These are phyloP conservation scores for Oostethus manadensis DNA, from an alignment of 2,113 vertebrate species.

Conservation along the genomic window DNA sequence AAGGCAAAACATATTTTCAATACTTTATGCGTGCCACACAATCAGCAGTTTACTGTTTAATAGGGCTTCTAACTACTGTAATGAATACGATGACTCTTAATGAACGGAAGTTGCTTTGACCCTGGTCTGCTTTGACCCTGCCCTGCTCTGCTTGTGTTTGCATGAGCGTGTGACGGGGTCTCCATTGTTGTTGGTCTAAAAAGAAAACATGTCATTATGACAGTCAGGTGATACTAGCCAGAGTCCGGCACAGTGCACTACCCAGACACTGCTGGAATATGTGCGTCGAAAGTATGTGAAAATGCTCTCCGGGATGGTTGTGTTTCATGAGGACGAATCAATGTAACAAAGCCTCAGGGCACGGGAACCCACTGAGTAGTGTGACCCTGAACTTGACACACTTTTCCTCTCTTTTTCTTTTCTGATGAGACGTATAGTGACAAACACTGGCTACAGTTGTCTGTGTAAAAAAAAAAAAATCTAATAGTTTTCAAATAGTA, in stretches of 20 bases:
- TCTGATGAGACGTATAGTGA: not conserved
- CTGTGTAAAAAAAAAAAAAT: not conserved
- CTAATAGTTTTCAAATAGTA: no score
- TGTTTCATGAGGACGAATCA: conserved; percentile 29
- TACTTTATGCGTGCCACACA: not conserved
- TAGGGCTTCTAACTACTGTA: not conserved
- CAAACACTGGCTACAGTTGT: not conserved
- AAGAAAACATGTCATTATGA: conserved; percentile 32
- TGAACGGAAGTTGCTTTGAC: not conserved
- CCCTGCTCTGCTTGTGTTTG: conserved; percentile 1
- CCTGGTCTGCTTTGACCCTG: not conserved
- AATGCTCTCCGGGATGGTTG: conserved; percentile 13
- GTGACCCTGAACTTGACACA: conserved; percentile 57
- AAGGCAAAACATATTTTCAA: not conserved
- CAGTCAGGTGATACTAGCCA: conserved; percentile 24
- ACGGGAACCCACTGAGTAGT: conserved; percentile 36
- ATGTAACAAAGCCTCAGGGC: conserved; percentile 36
- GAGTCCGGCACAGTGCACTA: not conserved
- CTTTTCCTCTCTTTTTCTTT: conserved; percentile 33
- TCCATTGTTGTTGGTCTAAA: conserved; percentile 31
- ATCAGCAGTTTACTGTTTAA: not conserved
- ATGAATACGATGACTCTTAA: not conserved
- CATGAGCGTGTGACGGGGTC: conserved; percentile 16
- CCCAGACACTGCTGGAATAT: conserved; percentile 19
- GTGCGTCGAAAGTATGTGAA: not conserved